Evolutionary conservation across 2,888 invertebrate genomes (phyloP), one percentile per base, ranked within the genome.

Genomic region (Ophioninae sp.): DNA sequence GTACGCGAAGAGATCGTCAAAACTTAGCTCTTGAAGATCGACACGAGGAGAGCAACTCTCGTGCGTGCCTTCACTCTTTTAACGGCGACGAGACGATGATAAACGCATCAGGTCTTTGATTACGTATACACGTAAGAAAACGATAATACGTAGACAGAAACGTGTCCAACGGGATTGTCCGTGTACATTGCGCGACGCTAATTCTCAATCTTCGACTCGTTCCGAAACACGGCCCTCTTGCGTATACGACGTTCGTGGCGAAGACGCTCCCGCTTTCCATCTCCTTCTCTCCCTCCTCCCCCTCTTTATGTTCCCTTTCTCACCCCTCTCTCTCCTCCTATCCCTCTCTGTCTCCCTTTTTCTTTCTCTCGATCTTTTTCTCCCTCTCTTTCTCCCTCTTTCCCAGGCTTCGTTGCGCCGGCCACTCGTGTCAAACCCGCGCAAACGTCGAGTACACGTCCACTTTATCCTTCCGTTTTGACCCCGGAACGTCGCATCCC

Each of bases 141-240:
- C 17, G 23, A 71, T 20, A 71, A 64, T 20, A 65, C 67, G n/a
- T 17, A 51, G 51, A 51, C 13, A 51, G 51, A 51, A 17, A 30
- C 30, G 30, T 30, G 30, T 30, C 30, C 51, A 51, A 51, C 51
- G 51, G 13, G 17, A 51, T 68, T 75, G 78, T 81, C 77, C 78
- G 74, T 75, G 17, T 41, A 74, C 58, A 78, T 83, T 71, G 81
- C 78, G 81, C 81, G 81, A 81, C 83, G 83, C 83, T 83, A 83
- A 83, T 83, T 83, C 83, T 83, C 83, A 83, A 83, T 83, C 83
- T 83, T 83, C 84, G 84, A 79, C 72, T 83, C 76, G 69, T 86
- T 81, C 87, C 86, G 22, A 87, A 79, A 86, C 74, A 84, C 78
- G 86, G 80, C 84, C 86, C 85, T 87, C 86, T 30, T 85, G 85